Conservation (phyloP, 1,140 invertebrate species). For the Bombyx mandarina region DNA sequence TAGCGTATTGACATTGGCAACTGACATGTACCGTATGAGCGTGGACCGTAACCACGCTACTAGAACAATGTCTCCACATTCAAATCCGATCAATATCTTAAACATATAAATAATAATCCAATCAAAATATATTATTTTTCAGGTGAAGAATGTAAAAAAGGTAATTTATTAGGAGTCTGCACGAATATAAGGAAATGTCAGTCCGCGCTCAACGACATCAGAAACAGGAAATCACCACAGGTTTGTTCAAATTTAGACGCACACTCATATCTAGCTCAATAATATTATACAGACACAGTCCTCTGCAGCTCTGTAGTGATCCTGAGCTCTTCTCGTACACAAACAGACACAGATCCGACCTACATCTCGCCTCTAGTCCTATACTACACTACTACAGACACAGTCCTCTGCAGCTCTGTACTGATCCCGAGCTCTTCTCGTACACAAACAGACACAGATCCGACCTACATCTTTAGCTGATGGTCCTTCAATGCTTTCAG, state of each 20-base stretch:
- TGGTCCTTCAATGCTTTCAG: not conserved
- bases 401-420: not conserved
- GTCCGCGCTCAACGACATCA: not conserved
- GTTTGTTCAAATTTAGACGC: not conserved
- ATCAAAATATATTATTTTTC: too few relatives aligned
- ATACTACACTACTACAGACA: not conserved
- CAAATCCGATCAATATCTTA: too few relatives aligned
- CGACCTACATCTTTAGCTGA: not conserved
- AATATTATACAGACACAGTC: not conserved
- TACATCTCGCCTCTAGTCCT: not conserved
- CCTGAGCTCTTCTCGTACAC: too few relatives aligned
- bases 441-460: not conserved
- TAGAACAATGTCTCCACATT: too few relatives aligned
- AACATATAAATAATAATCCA: too few relatives aligned
- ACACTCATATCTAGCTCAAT: not conserved
- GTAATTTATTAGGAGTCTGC: not conserved
- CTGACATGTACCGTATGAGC: too few relatives aligned
- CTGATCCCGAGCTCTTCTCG: too few relatives aligned
- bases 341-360: not conserved
- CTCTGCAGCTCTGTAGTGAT: too few relatives aligned
- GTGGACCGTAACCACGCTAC: too few relatives aligned
- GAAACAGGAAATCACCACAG: not conserved
- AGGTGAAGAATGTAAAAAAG: too few relatives aligned
- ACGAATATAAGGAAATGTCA: constrained; percentile 1
- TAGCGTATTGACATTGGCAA: too few relatives aligned